Evolutionary conservation across 2,888 invertebrate species (phyloP), one percentile per base, ranked within the genome.

Genomic region (Eristalis pertinax): DNA sequence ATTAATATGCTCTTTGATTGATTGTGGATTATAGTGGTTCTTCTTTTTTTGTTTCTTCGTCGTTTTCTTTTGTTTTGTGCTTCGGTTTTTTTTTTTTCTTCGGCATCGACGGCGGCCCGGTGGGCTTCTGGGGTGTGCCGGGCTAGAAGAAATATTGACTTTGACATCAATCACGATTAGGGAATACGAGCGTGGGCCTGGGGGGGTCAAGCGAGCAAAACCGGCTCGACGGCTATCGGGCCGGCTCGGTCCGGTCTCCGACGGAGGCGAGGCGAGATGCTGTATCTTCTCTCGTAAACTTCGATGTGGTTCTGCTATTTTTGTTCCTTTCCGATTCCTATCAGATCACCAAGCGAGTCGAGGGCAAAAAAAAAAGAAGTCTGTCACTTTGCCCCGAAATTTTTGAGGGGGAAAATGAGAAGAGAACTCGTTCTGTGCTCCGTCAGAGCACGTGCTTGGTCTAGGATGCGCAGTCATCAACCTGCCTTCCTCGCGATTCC

Each of bases 1-100:
- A 81, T 85, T 85, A 77, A 69, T 77, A 77, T 81, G 77, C 11
- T 26, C 60, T 77, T 85, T 77, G 76, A 81, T 81, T 64, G 76
- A 81, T 85, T 85, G 85, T 73, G 72, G 72, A 77, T 80, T 83
- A 41, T 62, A 72, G 58, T n/a, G 60, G 60, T 50, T 64, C 50
- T 56, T 63, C 3, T 69, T 65, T 11, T 67, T 74, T 38, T 74
- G 67, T 74, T 62, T 80, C 26, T 22, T 24, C 4, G 24, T 19
- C 13, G n/a, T n/a, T n/a, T 22, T 58, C 35, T 5, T 68, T 65
- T 24, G 32, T 80, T 56, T 68, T 26, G 73, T 68, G n/a, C n/a
- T n/a, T n/a, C n/a, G n/a, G n/a, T 62, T 81, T 13, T 24, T 0
- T 26, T 26, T 10, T 7, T 11, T 10, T 10, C 13, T 2, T 38